Evolutionary conservation across 2,888 invertebrate genomes (phyloP).

Genomic region (Cantharis nigra): DNA sequence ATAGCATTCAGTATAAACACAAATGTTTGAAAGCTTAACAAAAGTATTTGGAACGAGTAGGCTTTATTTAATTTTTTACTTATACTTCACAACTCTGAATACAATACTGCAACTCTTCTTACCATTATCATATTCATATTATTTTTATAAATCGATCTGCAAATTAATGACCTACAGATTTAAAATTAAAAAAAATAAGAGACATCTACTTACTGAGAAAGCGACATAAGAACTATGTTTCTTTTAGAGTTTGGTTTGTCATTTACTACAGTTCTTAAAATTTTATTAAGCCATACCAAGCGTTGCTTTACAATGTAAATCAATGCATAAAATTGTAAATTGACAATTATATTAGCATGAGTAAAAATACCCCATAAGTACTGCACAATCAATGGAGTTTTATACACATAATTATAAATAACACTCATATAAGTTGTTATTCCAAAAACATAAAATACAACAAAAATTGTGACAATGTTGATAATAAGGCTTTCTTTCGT

Average conservation of each 20-base stretch:
- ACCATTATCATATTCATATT: background rate
- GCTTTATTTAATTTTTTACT: background rate
- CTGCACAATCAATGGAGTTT: accelerated
- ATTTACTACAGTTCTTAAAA: background rate
- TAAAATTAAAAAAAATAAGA: no score
- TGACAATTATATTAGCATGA: background rate
- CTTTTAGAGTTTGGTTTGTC: background rate
- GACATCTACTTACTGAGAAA: background rate
- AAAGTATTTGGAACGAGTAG: background rate
- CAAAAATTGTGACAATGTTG: background rate
- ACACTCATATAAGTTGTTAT: background rate
- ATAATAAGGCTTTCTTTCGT: background rate
- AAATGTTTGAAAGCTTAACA: background rate
- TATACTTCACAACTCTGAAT: background rate
- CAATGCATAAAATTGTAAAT: background rate
- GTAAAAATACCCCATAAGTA: background rate
- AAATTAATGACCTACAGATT: no score
- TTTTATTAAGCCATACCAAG: background rate
- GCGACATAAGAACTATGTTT: accelerated
- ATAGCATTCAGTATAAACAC: background rate
- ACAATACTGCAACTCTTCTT: background rate
- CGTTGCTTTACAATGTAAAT: background rate
- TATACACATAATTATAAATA: background rate
- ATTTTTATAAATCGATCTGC: no score
- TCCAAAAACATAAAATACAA: background rate